Conservation (phyloP, 2,797 vertebrate genomes). For the Siniperca scherzeri region DNA sequence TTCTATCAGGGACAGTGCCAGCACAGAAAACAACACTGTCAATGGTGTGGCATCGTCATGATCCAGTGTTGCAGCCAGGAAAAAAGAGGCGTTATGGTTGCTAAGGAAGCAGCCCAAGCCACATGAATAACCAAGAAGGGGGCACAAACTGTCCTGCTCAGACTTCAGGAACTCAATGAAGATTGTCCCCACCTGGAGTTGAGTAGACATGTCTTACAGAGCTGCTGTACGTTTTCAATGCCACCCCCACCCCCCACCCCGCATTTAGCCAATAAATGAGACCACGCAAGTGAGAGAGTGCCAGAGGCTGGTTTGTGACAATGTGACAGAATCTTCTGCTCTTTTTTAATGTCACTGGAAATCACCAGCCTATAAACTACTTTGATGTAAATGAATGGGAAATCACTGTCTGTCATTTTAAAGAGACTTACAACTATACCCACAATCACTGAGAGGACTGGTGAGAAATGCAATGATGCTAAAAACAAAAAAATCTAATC, state of each 20-base stretch:
- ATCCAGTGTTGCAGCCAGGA: slow-evolving; percentile 67
- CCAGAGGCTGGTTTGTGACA: slow-evolving; percentile 74
- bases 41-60: slow-evolving; percentile 88
- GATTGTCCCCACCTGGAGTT: slow-evolving; percentile 73
- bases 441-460: slow-evolving; percentile 57
- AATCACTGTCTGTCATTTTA: slow-evolving; percentile 69
- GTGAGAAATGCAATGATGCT: slow-evolving; percentile 51
- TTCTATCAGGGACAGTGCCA: slow-evolving; percentile 78
- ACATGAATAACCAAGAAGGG: slow-evolving; percentile 26
- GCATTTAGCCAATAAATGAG: slow-evolving; percentile 71
- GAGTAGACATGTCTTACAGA: slow-evolving; percentile 66
- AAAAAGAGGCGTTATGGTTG: slow-evolving; percentile 63
- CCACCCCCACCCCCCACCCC: slow-evolving; percentile 32
- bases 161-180: slow-evolving; percentile 77
- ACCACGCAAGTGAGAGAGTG: slow-evolving; percentile 57
- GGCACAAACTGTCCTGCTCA: slow-evolving; percentile 67
- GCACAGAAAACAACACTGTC: slow-evolving; percentile 88
- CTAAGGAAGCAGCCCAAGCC: slow-evolving; percentile 64
- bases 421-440: slow-evolving; percentile 57
- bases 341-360: slow-evolving; percentile 78
- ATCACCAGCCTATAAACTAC: slow-evolving; percentile 81
- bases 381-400: slow-evolving; percentile 66
- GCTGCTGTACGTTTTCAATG: slow-evolving; percentile 62
- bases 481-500: slow-evolving; percentile 43
- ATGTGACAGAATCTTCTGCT: slow-evolving; percentile 64